Conservation (phyloP, 2,797 vertebrate genomes). For the Alosa sapidissima region DNA sequence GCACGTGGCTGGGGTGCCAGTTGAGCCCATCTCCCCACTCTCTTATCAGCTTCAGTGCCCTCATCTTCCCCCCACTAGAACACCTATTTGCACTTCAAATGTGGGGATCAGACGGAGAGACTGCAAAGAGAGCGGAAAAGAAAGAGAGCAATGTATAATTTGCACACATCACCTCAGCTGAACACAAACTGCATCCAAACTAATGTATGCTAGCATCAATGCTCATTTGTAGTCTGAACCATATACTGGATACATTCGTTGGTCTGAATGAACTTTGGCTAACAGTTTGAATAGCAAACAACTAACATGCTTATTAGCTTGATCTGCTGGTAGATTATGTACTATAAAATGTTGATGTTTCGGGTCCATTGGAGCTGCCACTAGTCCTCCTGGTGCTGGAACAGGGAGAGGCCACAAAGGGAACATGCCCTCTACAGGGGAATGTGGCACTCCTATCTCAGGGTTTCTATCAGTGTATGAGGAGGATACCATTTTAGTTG, state of each 20-base stretch:
- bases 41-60: not conserved
- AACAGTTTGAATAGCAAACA: no score
- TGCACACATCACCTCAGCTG: not conserved
- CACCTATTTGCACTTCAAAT: conserved; percentile 39
- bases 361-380: not conserved
- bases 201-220: not conserved
- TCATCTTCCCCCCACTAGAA: conserved; percentile 22
- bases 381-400: not conserved
- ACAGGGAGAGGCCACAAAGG: not conserved
- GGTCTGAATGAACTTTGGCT: no score
- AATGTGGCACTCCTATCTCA: conserved; percentile 9
- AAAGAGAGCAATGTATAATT: not conserved
- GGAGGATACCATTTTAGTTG: conserved; percentile 13
- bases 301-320: not conserved
- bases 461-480: conserved; percentile 2
- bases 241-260: no score
- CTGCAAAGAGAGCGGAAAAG: not conserved
- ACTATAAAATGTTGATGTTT: not conserved
- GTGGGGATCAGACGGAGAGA: not conserved
- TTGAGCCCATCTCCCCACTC: not conserved
- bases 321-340: not conserved
- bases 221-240: not conserved
- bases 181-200: not conserved
- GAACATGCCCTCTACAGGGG: not conserved
- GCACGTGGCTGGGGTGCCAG: not conserved